Evolutionary conservation across 30 jellyfish, hydroid and myxozoan genomes (phyloP).

Genomic region (Hydractinia echinata): DNA sequence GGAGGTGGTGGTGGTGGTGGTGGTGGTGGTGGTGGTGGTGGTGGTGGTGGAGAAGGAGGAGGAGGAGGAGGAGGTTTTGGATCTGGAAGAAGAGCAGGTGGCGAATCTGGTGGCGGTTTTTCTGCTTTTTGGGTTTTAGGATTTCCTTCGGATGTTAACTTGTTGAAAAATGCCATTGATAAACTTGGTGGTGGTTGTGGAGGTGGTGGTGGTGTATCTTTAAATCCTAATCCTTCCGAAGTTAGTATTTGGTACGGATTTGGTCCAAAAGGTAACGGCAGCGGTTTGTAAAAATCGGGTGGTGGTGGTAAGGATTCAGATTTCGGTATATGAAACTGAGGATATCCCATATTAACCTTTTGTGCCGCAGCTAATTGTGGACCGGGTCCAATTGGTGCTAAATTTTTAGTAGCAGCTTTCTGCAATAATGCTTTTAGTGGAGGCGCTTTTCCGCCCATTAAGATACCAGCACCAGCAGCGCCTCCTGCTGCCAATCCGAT

Average conservation of each 20-base stretch:
- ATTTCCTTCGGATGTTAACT: constrained; percentile 13
- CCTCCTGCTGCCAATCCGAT: constrained; percentile 32
- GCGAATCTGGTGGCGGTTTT: constrained; percentile 16
- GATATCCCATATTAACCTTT: neutral
- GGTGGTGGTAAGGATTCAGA: neutral
- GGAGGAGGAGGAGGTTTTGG: constrained; percentile 20
- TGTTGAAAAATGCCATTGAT: neutral
- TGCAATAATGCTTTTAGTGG: neutral
- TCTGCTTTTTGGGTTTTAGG: neutral
- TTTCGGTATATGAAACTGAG: constrained; percentile 6
- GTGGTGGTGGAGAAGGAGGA: neutral
- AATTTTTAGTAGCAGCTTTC: neutral
- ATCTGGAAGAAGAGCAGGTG: neutral
- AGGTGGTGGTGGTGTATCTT: constrained; percentile 7
- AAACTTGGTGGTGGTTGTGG: constrained; percentile 4
- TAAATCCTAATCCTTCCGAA: constrained; percentile 8
- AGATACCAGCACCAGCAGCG: constrained; percentile 21
- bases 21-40: constrained; percentile 11
- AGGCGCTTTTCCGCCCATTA: constrained; percentile 10
- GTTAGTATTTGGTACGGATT: constrained; percentile 8
- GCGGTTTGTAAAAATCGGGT: neutral
- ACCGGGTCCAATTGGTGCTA: neutral
- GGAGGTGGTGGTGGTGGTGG: constrained; percentile 13
- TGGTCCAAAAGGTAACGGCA: neutral
- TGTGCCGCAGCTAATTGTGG: neutral